phyloP scores from a whole-genome alignment of 1,140 invertebrate species.

The Bathynomus jamesi region DNA sequence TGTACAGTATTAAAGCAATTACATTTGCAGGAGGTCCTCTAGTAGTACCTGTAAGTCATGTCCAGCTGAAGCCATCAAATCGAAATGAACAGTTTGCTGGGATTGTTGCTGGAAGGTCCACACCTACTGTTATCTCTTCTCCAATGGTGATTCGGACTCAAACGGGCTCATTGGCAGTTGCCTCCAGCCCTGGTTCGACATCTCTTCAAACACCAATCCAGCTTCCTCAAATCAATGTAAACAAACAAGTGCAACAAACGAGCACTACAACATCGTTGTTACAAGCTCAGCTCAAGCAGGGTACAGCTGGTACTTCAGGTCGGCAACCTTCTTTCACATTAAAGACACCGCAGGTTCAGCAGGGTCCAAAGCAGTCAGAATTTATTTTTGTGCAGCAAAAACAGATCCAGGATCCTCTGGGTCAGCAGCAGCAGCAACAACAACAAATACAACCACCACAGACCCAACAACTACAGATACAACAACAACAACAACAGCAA shows the following conservation, averaged over 20 bases:
- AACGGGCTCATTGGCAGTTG: conserved; percentile 15
- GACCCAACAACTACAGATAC: conserved; percentile 1
- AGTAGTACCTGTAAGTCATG: conserved; percentile 28
- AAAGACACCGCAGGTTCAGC: not conserved
- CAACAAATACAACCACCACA: conserved; percentile 15
- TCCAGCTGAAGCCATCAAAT: conserved; percentile 21
- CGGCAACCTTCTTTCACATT: conserved; percentile 4
- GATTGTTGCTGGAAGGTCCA: conserved; percentile 15
- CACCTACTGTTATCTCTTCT: conserved; percentile 13
- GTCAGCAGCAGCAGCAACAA: conserved; percentile 14
- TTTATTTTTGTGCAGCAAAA: conserved; percentile 5
- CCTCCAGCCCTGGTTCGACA: not conserved
- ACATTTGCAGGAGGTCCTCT: conserved; percentile 18
- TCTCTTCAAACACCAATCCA: not conserved
- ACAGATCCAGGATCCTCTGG: not conserved
- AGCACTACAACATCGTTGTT: not conserved
- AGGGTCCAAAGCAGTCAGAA: not conserved
- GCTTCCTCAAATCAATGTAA: not conserved
- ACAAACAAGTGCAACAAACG: not conserved
- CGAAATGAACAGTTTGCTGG: conserved; percentile 13
- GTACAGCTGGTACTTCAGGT: not conserved
- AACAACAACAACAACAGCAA: conserved; percentile 19
- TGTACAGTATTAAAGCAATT: too few species aligned
- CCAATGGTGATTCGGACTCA: conserved; percentile 26
- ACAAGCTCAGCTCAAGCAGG: not conserved